Evolutionary conservation across 2,113 vertebrate species (phyloP).

Genomic region (Aspiorhynchus laticeps): DNA sequence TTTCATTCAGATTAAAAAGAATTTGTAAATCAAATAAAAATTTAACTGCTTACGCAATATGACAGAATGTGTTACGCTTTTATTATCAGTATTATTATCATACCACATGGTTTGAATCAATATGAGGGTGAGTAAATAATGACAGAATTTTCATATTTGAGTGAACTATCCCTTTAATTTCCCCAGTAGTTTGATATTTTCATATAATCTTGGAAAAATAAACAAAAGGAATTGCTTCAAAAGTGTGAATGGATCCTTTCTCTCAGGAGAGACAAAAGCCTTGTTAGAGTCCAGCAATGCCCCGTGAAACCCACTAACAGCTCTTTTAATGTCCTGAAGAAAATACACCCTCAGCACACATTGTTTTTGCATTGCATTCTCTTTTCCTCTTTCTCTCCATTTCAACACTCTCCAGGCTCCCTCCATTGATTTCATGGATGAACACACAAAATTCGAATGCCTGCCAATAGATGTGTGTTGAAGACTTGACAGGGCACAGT

Average conservation of each 20-base stretch:
- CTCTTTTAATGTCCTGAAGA: slow-evolving; percentile 10
- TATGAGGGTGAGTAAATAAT: background rate
- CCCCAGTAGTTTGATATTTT: background rate
- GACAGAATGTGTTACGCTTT: background rate
- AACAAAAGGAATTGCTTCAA: background rate
- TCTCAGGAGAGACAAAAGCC: background rate
- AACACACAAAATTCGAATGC: slow-evolving; percentile 33
- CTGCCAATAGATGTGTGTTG: slow-evolving; percentile 56
- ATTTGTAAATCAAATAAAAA: background rate
- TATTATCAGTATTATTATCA: background rate
- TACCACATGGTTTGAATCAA: background rate
- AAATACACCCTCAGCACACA: slow-evolving; percentile 8
- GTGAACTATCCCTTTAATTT: background rate
- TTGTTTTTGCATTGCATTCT: background rate
- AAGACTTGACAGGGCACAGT: slow-evolving; percentile 62
- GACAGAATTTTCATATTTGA: background rate
- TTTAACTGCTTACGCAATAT: background rate
- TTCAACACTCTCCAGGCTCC: slow-evolving; percentile 24
- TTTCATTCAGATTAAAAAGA: background rate
- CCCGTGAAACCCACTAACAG: background rate
- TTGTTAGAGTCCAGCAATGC: slow-evolving; percentile 12
- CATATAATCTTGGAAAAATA: background rate
- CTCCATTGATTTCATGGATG: slow-evolving; percentile 53
- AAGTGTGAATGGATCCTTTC: slow-evolving; percentile 8
- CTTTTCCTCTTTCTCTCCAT: background rate